phyloP scores from a whole-genome alignment of 2,888 invertebrate genomes.

The Cephus pygmeus region DNA sequence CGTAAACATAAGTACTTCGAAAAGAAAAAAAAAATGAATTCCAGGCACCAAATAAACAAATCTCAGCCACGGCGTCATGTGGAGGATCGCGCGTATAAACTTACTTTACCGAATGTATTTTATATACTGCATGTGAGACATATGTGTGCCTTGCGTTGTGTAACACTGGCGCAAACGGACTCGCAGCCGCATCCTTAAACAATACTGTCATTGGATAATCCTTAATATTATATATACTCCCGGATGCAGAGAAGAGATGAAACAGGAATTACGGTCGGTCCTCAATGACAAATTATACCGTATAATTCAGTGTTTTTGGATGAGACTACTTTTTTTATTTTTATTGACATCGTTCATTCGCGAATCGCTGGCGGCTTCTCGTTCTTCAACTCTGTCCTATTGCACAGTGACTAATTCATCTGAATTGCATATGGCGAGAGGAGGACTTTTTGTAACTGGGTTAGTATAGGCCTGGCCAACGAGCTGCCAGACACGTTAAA shows the following conservation, averaged over 20 bases:
- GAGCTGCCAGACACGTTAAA: no score
- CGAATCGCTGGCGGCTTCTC: background rate
- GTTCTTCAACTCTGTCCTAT: background rate
- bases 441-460: no score
- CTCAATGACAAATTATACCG: no score
- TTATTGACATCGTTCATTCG: background rate
- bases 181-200: conserved; percentile 1
- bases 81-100: background rate
- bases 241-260: background rate
- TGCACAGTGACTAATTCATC: background rate
- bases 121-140: background rate
- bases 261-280: background rate
- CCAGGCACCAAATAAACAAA: background rate
- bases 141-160: background rate
- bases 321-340: background rate
- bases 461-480: no score
- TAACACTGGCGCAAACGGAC: background rate
- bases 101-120: background rate
- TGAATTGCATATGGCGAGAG: background rate
- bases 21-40: background rate
- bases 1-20: background rate
- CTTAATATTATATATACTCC: background rate
- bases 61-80: background rate
- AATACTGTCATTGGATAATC: background rate
- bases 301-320: background rate